A percentile compares a stretch with the other conserved stretches of the same genome.
phyloP scores from a whole-genome alignment of 2,888 invertebrate species.

The Boloria euphrosyne region DNA sequence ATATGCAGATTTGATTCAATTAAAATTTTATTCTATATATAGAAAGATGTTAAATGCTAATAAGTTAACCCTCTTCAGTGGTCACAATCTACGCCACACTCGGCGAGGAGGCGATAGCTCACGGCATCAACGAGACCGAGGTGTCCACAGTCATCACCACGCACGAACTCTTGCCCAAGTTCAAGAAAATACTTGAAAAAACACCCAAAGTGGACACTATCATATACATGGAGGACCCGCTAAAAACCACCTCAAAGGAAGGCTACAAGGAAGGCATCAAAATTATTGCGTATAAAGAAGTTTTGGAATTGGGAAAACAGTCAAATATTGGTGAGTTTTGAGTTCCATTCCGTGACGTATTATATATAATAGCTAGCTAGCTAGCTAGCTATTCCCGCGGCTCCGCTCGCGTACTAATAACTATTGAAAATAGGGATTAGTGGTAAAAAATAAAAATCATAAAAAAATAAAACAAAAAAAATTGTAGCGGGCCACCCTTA shows the following conservation, averaged over 20 bases:
- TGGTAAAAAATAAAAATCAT: too few species aligned
- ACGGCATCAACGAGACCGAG: constrained; percentile 98
- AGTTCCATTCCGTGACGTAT: too few species aligned
- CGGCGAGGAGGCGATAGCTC: constrained; percentile 97
- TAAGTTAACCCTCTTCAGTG: constrained; percentile 77
- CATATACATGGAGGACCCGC: constrained; percentile 94
- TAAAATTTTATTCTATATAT: too few species aligned
- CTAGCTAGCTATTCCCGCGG: too few species aligned
- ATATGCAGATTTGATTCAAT: too few species aligned
- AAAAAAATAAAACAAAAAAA: too few species aligned
- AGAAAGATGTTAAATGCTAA: neutral
- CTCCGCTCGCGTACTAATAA: too few species aligned
- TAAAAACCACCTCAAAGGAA: constrained; percentile 85
- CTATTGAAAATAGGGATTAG: too few species aligned
- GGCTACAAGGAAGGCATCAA: constrained; percentile 89
- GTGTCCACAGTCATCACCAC: constrained; percentile 96
- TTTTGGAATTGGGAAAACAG: constrained; percentile 59
- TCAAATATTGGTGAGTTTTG: constrained; percentile 70
- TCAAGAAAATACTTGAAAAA: constrained; percentile 87
- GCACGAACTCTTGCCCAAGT: constrained; percentile 95
- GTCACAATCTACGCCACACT: constrained; percentile 98
- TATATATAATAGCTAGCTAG: too few species aligned
- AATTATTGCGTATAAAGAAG: constrained; percentile 88
- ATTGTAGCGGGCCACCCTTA: too few species aligned
- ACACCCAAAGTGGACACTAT: constrained; percentile 90